Evolutionary conservation across 2,888 invertebrate genomes (phyloP), one percentile per base, ranked within the genome.

Genomic region (Diplolepis rosae): DNA sequence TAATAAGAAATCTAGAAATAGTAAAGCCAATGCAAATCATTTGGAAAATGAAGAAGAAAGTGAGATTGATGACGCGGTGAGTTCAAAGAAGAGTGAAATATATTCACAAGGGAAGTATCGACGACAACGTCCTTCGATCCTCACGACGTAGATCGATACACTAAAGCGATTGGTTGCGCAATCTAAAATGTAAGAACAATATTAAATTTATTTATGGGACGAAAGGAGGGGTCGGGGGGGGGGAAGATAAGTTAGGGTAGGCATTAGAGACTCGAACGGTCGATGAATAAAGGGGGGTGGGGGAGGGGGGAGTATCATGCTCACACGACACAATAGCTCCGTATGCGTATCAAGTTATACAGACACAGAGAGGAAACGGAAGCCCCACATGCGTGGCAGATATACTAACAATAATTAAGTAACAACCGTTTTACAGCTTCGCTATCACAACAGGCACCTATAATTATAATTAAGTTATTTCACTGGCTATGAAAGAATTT

Each of bases 181-280:
- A 82, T 80, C 80, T 65, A 22, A 71, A 76, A 77, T 83, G 80
- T 81, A 82, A 82, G 80, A 81, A 82, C 82, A 82, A 83, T 83
- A 82, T 83, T 83, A 81, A 82, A 81, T 83, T 82, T 81, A 82
- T 83, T 82, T 81, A 80, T 83, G 78, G 77, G 77, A 70, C 77
- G 76, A 68, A 35, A 22, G 32, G 66, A 13, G 27, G 71, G 68
- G 66, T 74, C 70, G 69, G 70, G 71, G 75, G 69, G 76, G 77
- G 70, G 70, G 68, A 15, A 72, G 74, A 68, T 72, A 70, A 68
- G 35, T 30, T 61, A 27, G 61, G 39, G 61, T 61, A 61, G 61
- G 61, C 61, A 61, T 39, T 61, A 61, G 39, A 61, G 35, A n/a
- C 24, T 27, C 35, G 24, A 22, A 61, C 69, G 75, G 66, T 77